Percentiles rank a stretch among this genome's conserved stretches.
phyloP scores from a whole-genome alignment of 2,888 invertebrate species.

The Tachina fera region DNA sequence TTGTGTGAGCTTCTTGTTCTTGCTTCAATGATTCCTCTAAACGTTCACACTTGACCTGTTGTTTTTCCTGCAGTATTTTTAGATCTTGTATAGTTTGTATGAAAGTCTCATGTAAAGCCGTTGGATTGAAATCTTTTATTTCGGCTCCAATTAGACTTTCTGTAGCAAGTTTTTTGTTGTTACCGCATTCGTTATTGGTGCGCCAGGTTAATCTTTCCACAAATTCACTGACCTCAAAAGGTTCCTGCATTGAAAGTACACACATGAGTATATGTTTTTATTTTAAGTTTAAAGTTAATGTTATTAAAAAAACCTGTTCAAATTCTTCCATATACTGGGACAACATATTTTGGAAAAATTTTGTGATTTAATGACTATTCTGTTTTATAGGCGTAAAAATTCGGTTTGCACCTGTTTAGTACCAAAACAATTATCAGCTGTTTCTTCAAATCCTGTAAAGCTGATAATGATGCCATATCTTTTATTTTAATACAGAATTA shows the following conservation, averaged over 20 bases:
- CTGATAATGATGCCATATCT: conserved; percentile 5
- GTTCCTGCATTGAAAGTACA: conserved; percentile 87
- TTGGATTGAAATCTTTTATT: conserved; percentile 90
- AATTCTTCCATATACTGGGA: conserved; percentile 90
- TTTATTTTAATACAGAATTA: background rate
- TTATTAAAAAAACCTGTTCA: conserved; percentile 87
- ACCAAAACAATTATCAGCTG: conserved; percentile 61
- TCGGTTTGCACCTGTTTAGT: conserved; percentile 18
- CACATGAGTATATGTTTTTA: background rate
- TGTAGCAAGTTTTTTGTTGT: conserved; percentile 74
- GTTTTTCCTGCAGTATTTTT: conserved; percentile 90
- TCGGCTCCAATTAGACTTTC: conserved; percentile 63
- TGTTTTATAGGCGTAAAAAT: conserved; percentile 53
- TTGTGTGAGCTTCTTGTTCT: conserved; percentile 92
- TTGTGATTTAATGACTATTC: conserved; percentile 7
- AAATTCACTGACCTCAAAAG: conserved; percentile 98
- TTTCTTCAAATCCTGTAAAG: conserved; percentile 41
- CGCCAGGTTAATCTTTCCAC: conserved; percentile 98
- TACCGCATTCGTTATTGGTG: conserved; percentile 90
- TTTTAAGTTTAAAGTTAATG: background rate
- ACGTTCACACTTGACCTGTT: conserved; percentile 92
- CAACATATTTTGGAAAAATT: conserved; percentile 60
- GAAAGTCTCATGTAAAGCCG: conserved; percentile 94
- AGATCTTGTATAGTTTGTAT: conserved; percentile 94
- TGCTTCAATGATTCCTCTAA: conserved; percentile 92